Base-by-base conservation (phyloP, 2,797 vertebrate species). In the Ibycter americanus region DNA sequence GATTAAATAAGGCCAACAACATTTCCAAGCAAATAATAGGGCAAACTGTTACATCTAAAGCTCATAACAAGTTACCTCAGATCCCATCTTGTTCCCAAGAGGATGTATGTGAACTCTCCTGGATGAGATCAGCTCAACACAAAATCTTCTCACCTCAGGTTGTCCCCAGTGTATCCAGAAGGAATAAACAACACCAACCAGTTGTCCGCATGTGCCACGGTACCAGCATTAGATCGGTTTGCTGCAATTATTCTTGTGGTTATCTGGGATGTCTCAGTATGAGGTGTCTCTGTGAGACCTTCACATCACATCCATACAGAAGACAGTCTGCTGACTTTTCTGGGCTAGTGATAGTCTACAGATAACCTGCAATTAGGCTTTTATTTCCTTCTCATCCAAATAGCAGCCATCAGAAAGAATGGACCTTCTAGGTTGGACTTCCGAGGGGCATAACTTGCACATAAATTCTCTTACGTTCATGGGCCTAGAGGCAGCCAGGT, bases 1-100 rank as follows among this genome's bases (percentile, higher is more conserved):
- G 49, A 67, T 78, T 85, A 93, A 90, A 62, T 85, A 67, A 78
- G 54, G 13, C 77, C 52, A 63, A 18, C 47, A 83, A 54, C 89
- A 89, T 92, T 95, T 96, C 82, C 65, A 40, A 74, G 56, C n/a
- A 87, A 80, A 84, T 89, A 93, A 52, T 11, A 79, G 22, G 62
- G 49, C 49, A 74, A 88, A 82, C 34, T 31, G 19, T 46, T 73
- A 68, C 25, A 54, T 77, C n/a, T 76, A 23, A 87, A 79, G 42
- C 62, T 82, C 59, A 14, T 76, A 82, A 82, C 18, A 77, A 44
- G 38, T 80, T 81, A 89, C 40, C 23, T 90, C 73, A 96, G 63
- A 84, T 92, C 49, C 21, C 44, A 42, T 83, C 44, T n/a, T 76
- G 49, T 65, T 95, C 90, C 71, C 88, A 54, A 38, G 68, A 85